These are phyloP conservation scores for Takifugu bimaculatus DNA, from an alignment of 2,113 vertebrate genomes.

Conservation along the genomic window DNA sequence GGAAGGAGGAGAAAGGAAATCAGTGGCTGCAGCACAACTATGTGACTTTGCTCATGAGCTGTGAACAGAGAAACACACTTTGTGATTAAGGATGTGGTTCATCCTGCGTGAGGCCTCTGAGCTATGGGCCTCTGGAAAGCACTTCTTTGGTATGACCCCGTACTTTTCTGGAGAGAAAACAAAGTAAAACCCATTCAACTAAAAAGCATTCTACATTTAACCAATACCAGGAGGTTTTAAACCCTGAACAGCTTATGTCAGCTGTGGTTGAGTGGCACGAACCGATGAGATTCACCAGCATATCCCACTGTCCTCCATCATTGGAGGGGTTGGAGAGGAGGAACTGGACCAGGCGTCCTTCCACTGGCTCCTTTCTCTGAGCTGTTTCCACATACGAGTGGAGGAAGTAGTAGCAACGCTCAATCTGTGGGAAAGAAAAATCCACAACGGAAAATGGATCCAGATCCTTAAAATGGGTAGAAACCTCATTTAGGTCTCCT, in stretches of 20 bases:
- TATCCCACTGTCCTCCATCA: slow-evolving; percentile 98
- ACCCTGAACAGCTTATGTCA: too few species aligned
- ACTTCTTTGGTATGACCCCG: slow-evolving; percentile 94
- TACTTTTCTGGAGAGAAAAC: slow-evolving; percentile 84
- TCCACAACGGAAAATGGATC: background rate
- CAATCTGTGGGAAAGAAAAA: slow-evolving; percentile 74
- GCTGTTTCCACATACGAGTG: slow-evolving; percentile 91
- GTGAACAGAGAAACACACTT: slow-evolving; percentile 72
- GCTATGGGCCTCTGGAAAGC: slow-evolving; percentile 93
- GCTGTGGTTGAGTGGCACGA: slow-evolving; percentile 41
- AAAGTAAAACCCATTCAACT: background rate
- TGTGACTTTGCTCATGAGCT: too few species aligned
- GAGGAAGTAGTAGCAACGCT: slow-evolving; percentile 93
- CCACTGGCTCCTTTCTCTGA: slow-evolving; percentile 87
- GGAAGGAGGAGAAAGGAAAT: slow-evolving; percentile 10
- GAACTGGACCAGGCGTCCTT: slow-evolving; percentile 90
- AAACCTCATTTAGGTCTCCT: too few species aligned
- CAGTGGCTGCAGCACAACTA: too few species aligned
- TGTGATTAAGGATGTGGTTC: slow-evolving; percentile 97
- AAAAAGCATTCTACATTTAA: background rate
- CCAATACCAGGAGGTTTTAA: background rate
- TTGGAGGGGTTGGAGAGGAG: slow-evolving; percentile 91
- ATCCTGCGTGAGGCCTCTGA: slow-evolving; percentile 94
- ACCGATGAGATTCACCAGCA: slow-evolving; percentile 98
- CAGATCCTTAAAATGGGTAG: too few species aligned